Evolutionary conservation across 2,888 invertebrate genomes (phyloP).

Genomic region (Hirtodrosophila cameraria): DNA sequence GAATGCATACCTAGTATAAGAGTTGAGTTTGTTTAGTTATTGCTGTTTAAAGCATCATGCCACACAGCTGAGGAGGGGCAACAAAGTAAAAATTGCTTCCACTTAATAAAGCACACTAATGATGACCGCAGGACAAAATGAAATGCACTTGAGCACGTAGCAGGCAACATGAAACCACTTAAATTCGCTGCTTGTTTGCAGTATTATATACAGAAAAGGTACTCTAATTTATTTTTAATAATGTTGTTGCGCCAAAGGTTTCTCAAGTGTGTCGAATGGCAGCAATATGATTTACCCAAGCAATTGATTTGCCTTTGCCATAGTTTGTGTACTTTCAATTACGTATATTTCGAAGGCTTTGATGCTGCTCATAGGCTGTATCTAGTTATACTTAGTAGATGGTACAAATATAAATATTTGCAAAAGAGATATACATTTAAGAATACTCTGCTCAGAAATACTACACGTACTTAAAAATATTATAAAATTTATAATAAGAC

Average conservation of each 20-base stretch:
- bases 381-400: slow-evolving; percentile 27
- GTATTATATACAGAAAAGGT: slow-evolving; percentile 50
- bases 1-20: background rate
- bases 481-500: no score
- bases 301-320: slow-evolving; percentile 53
- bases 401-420: slow-evolving; percentile 50
- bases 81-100: slow-evolving; percentile 59
- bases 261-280: slow-evolving; percentile 25
- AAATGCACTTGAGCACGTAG: slow-evolving; percentile 79
- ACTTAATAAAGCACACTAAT: slow-evolving; percentile 81
- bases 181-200: slow-evolving; percentile 46
- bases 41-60: slow-evolving; percentile 21
- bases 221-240: slow-evolving; percentile 79
- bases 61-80: slow-evolving; percentile 10
- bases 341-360: slow-evolving; percentile 39
- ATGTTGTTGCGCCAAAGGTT: slow-evolving; percentile 38
- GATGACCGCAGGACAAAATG: slow-evolving; percentile 74
- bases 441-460: background rate
- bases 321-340: slow-evolving; percentile 71
- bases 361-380: slow-evolving; percentile 27
- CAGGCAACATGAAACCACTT: slow-evolving; percentile 65
- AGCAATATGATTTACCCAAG: slow-evolving; percentile 27
- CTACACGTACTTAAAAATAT: background rate
- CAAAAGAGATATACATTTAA: slow-evolving; percentile 6
- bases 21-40: slow-evolving; percentile 34